These are phyloP conservation scores for Craniophora ligustri DNA, from an alignment of 2,888 invertebrate genomes.

Conservation along the genomic window DNA sequence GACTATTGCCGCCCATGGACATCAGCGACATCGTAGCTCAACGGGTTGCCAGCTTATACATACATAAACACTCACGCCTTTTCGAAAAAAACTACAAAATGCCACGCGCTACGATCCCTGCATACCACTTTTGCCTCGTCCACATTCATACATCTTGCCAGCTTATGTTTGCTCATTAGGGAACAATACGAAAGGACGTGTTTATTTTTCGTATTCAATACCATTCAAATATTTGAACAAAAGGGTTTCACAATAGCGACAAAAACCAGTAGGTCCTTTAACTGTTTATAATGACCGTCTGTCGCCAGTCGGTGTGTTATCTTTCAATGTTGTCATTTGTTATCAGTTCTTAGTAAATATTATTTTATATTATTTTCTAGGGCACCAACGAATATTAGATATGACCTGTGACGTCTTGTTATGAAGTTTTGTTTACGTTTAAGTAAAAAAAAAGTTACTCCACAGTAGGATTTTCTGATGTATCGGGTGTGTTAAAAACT, in stretches of 20 bases:
- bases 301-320: slow-evolving; percentile 23
- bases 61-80: too few species aligned
- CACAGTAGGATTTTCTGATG: too few species aligned
- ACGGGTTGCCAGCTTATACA: too few species aligned
- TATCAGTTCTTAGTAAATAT: slow-evolving; percentile 34
- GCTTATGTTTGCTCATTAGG: neutral
- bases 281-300: slow-evolving; percentile 36
- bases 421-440: too few species aligned
- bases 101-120: too few species aligned
- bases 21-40: too few species aligned
- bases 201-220: slow-evolving; percentile 11
- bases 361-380: slow-evolving; percentile 35
- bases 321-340: slow-evolving; percentile 14
- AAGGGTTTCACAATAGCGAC: neutral
- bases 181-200: neutral
- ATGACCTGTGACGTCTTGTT: neutral
- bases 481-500: too few species aligned
- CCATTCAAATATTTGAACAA: slow-evolving; percentile 3
- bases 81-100: too few species aligned
- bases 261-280: slow-evolving; percentile 4
- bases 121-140: too few species aligned
- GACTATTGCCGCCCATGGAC: too few species aligned
- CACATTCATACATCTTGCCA: too few species aligned
- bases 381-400: slow-evolving; percentile 13
- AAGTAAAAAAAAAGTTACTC: too few species aligned